phyloP scores from a whole-genome alignment of 2,888 invertebrate species.

The Drosophila dives region DNA sequence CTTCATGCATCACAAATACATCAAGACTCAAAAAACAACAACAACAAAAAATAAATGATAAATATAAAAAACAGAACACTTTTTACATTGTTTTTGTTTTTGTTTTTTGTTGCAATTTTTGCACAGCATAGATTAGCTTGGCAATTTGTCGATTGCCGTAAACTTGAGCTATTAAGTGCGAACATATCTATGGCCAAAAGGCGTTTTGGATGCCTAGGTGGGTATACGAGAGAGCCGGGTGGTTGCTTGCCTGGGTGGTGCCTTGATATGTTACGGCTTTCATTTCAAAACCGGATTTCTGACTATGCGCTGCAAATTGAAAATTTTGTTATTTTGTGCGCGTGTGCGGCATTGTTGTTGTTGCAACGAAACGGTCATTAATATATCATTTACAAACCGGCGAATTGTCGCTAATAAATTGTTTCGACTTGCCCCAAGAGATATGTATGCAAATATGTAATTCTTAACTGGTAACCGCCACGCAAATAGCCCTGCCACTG shows the following conservation, averaged over 20 bases:
- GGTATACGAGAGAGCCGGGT: conserved; percentile 33
- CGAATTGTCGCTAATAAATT: conserved; percentile 78
- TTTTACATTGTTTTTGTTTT: not conserved
- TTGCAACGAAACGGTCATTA: conserved; percentile 70
- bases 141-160: conserved; percentile 80
- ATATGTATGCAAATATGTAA: conserved; percentile 24
- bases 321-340: conserved; percentile 76
- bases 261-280: conserved; percentile 49
- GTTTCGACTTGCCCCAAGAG: conserved; percentile 49
- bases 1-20: conserved; percentile 54
- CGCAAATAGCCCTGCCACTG: conserved; percentile 11
- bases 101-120: not conserved
- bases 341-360: conserved; percentile 60
- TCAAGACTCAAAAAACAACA: conserved; percentile 8
- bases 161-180: conserved; percentile 82
- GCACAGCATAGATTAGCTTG: conserved; percentile 63
- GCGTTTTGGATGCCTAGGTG: conserved; percentile 39
- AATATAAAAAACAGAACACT: conserved; percentile 8
- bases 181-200: conserved; percentile 59
- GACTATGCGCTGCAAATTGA: conserved; percentile 63
- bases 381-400: conserved; percentile 80
- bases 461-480: conserved; percentile 29
- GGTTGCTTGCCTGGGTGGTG: conserved; percentile 28
- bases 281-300: conserved; percentile 77
- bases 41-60: not conserved